Base-by-base conservation (phyloP, 1,140 invertebrate species). In the Goniozus legneri region DNA sequence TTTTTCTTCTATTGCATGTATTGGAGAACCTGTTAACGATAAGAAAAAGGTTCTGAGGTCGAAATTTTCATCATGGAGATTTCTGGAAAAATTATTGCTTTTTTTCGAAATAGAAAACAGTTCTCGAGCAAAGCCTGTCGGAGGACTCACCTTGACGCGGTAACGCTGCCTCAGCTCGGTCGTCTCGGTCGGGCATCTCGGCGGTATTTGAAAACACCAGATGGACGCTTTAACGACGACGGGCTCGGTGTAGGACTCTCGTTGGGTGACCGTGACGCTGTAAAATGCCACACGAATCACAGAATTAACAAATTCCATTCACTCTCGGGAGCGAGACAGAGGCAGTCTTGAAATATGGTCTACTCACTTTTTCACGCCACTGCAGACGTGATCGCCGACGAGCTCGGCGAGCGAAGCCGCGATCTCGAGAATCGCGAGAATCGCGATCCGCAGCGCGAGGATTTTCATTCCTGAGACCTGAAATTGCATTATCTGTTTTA, bases 121-220 rank as follows among this genome's bases (percentile, higher is more conserved):
- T 0, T 7, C 3, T 18, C 14, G 8, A 27, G 3, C 2, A 27
- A 2, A 27, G 24, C 4, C 24, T 4, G 4, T 27, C 4, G 10
- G 7, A 2, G 1, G 8, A 48, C 54, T 67, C 35, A 73, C 71
- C 53, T 71, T 73, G 13, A 58, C 32, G 15, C 62, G 60, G 38
- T 58, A 64, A 3, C 62, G 54, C 47, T 82, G 78, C 46, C 80
- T 76, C 75, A 81, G 79, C 66, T 82, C 82, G 13, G 79, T 81
- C 43, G 73, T 78, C 50, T 80, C 82, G 43, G 72, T 77, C n/a
- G 80, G 79, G 54, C 86, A 88, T 31, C 84, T 74, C 8, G 84
- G 84, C 8, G 85, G 85, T 53, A 87, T 77, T 45, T 79, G 75
- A 51, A 86, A 68, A 58, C 85, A 88, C 85, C 86, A 88, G 44